Evolutionary conservation across 2,888 invertebrate species (phyloP), one percentile per base, ranked within the genome.

Genomic region (Lysandra bellargus): DNA sequence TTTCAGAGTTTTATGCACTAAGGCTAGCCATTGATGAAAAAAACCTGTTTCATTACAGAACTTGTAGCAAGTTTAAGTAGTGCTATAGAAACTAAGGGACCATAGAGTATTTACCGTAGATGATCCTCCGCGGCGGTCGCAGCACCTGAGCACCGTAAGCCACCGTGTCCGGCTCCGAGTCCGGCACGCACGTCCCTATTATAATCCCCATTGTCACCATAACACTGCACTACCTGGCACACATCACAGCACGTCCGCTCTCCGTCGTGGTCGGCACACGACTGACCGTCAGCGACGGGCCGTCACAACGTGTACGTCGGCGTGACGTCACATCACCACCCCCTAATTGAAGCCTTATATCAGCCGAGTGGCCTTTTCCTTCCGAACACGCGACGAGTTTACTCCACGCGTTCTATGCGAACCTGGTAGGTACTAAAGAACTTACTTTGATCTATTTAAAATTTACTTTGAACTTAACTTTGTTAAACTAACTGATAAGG

Each of bases 171-270:
- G 95, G 95, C 87, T 96, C 96, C 79, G 96, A 95, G 85, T 96
- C 96, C 81, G 96, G 96, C 87, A 97, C 96, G 88, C 96, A 97
- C 79, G 96, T 96, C 84, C 96, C 96, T 83, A 97, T 96, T 84
- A 96, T 96, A 88, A 96, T 96, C 83, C 96, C 96, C 97, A 96
- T 96, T 84, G 83, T 87, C 87, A 87, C 89, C 89, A 88, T 90
- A 85, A 86, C 89, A 87, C 85, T 82, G 81, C 79, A 85, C 82
- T 81, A 84, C 84, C 83, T 83, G 7, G 60, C 30, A 49, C 77
- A 79, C 83, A 84, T 83, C 83, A 83, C 82, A 83, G 80, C 81
- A 81, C 78, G 14, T 61, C 83, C 76, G 37, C 76, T 17, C 53
- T 4, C 30, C 33, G 30, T 80, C 80, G 74, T 60, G 79, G 77